phyloP scores from a whole-genome alignment of 2,888 invertebrate genomes.

The Athrips mouffetella region DNA sequence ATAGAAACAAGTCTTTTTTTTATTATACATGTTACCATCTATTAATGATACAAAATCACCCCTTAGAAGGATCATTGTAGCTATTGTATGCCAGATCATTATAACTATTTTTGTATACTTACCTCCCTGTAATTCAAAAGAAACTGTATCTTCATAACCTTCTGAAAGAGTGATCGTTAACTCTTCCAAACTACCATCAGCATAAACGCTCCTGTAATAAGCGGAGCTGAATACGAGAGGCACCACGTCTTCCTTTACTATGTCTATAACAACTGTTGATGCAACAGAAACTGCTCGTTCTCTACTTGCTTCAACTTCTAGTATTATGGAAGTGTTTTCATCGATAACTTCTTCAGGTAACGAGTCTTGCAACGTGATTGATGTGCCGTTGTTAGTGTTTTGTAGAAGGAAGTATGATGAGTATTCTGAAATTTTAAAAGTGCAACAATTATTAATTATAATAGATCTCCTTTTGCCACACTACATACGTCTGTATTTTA shows the following conservation, averaged over 20 bases:
- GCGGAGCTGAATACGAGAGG: constrained; percentile 39
- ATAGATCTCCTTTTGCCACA: no score
- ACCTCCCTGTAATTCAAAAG: constrained; percentile 45
- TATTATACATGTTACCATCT: no score
- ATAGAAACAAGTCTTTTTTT: no score
- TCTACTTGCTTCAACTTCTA: constrained; percentile 50
- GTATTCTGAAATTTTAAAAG: constrained; percentile 38
- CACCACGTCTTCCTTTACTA: constrained; percentile 32
- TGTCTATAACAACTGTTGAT: constrained; percentile 41
- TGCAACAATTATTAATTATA: not conserved
- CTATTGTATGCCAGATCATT: not conserved
- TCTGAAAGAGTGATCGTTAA: constrained; percentile 31
- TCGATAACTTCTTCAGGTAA: constrained; percentile 33
- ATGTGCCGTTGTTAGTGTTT: constrained; percentile 30
- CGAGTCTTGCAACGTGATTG: constrained; percentile 28
- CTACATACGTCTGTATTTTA: no score
- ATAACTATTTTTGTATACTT: not conserved
- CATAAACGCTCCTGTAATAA: constrained; percentile 43
- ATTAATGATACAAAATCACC: no score
- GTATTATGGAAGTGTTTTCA: constrained; percentile 39
- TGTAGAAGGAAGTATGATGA: constrained; percentile 33
- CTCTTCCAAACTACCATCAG: constrained; percentile 22
- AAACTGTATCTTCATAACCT: constrained; percentile 44
- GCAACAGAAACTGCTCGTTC: constrained; percentile 42
- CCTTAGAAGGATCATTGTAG: not conserved